Percentiles rank a stretch among this genome's conserved stretches.
These are phyloP conservation scores for Uropetala carovei DNA, from an alignment of 2,888 invertebrate genomes.

Conservation along the genomic window DNA sequence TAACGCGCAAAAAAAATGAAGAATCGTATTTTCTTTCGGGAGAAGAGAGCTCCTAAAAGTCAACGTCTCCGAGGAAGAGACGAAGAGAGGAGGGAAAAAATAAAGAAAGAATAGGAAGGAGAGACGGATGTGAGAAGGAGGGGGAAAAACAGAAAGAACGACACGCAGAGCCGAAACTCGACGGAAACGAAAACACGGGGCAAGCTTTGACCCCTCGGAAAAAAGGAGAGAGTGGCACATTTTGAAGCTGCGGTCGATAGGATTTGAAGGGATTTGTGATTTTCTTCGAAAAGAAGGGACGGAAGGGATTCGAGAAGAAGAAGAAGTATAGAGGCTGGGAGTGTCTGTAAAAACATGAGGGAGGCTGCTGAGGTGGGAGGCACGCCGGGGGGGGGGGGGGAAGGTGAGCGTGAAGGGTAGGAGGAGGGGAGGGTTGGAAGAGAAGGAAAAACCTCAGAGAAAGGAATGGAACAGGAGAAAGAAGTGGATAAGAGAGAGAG, in stretches of 20 bases:
- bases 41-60: background rate
- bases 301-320: background rate
- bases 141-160: background rate
- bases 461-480: background rate
- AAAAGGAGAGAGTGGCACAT: background rate
- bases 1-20: slow-evolving; percentile 5
- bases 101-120: background rate
- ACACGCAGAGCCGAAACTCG: background rate
- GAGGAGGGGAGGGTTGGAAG: background rate
- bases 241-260: background rate
- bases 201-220: background rate
- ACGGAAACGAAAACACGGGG: background rate
- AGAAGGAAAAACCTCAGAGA: background rate
- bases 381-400: background rate
- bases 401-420: too few species aligned
- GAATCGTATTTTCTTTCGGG: background rate
- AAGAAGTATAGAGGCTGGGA: too few species aligned
- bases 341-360: too few species aligned
- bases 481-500: background rate
- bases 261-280: slow-evolving; percentile 16
- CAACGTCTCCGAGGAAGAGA: background rate
- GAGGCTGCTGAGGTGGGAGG: background rate
- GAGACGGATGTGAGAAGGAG: background rate
- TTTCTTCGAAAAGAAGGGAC: background rate
- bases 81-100: background rate